Percentiles rank a stretch among this genome's conserved stretches.
phyloP scores from a whole-genome alignment of 2,797 vertebrate species.

The Acanthurus leucopareius region DNA sequence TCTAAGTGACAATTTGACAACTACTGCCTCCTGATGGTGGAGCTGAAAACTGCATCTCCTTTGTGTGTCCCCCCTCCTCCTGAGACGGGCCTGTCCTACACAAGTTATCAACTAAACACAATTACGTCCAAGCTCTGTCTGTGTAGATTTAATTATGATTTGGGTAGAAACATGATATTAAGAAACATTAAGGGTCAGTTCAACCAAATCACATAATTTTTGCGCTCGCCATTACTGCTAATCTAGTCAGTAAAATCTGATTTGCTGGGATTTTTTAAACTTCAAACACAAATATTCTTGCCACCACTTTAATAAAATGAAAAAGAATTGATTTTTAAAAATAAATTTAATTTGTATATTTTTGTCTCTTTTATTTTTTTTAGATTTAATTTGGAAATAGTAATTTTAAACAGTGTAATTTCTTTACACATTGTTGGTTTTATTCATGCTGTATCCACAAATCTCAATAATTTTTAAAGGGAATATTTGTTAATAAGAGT shows the following conservation, averaged over 20 bases:
- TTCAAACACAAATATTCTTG: background rate
- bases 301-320: background rate
- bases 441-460: background rate
- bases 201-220: background rate
- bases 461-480: background rate
- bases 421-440: background rate
- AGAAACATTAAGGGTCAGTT: background rate
- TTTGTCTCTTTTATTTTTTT: background rate
- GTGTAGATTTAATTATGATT: background rate
- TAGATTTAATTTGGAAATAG: background rate
- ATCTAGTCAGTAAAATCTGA: background rate
- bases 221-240: background rate
- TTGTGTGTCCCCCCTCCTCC: conserved; percentile 47
- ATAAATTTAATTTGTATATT: background rate
- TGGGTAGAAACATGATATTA: background rate
- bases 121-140: background rate
- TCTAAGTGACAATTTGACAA: conserved; percentile 67
- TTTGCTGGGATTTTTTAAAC: background rate
- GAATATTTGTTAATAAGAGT: background rate
- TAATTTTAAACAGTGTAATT: background rate
- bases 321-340: background rate
- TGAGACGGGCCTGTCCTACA: conserved; percentile 49
- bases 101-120: background rate
- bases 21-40: conserved; percentile 79
- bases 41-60: conserved; percentile 60